A percentile compares a stretch with the other conserved stretches of the same genome.
Evolutionary conservation across 2,797 vertebrate species (phyloP).

Genomic region (Dallia pectoralis): DNA sequence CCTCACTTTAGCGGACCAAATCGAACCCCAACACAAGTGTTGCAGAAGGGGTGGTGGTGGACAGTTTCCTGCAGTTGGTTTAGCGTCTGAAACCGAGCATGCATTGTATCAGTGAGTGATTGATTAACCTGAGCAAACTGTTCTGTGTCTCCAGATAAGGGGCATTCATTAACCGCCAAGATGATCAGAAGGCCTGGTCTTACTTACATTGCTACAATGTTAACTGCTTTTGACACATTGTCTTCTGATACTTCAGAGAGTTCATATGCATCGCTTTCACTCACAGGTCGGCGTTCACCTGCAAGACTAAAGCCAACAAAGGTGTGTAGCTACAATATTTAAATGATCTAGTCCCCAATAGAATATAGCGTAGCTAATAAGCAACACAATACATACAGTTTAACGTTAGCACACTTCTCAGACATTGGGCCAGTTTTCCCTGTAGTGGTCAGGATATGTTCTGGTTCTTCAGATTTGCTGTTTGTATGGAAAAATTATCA

Average conservation of each 20-base stretch:
- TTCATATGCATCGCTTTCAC: no score
- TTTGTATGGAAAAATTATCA: neutral
- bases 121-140: constrained; percentile 23
- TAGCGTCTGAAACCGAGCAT: constrained; percentile 4
- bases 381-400: no score
- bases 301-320: no score
- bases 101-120: constrained; percentile 32
- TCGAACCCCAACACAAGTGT: constrained; percentile 27
- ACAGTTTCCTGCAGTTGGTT: constrained; percentile 3
- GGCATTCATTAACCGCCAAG: neutral
- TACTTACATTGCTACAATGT: neutral
- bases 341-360: no score
- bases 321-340: no score
- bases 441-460: no score
- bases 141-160: constrained; percentile 26
- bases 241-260: no score
- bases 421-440: no score
- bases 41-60: neutral
- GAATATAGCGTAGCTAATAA: no score
- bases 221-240: no score
- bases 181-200: neutral
- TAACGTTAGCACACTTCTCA: no score
- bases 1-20: constrained; percentile 47
- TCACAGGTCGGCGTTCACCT: no score
- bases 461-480: neutral